A percentile compares a stretch with the other conserved stretches of the same genome.
Conservation (phyloP, 2,888 invertebrate genomes). For the Encarsia formosa region DNA sequence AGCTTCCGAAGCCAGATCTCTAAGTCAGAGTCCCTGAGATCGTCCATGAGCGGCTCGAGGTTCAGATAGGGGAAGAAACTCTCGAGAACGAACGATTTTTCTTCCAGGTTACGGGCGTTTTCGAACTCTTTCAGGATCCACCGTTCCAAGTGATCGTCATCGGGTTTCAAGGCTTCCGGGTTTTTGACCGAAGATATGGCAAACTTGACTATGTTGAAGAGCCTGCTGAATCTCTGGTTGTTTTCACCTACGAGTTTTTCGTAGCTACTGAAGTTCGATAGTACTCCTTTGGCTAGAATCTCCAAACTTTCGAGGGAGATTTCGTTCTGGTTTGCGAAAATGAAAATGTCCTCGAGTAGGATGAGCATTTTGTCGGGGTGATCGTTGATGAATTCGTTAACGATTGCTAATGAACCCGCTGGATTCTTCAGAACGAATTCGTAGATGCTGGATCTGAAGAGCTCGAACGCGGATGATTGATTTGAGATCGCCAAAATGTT, state of each 20-base stretch:
- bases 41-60: slow-evolving; percentile 16
- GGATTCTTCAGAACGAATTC: slow-evolving; percentile 36
- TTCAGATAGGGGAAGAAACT: slow-evolving; percentile 40
- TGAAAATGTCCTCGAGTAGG: slow-evolving; percentile 40
- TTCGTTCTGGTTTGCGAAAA: slow-evolving; percentile 36
- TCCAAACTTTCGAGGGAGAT: slow-evolving; percentile 27
- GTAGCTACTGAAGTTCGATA: slow-evolving; percentile 32
- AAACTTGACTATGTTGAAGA: slow-evolving; percentile 38
- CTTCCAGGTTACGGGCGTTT: slow-evolving; percentile 27
- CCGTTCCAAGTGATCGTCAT: not conserved
- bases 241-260: slow-evolving; percentile 29
- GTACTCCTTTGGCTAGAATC: slow-evolving; percentile 32
- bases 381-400: slow-evolving; percentile 30
- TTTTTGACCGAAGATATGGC: slow-evolving; percentile 34
- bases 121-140: slow-evolving; percentile 40
- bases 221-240: slow-evolving; percentile 32
- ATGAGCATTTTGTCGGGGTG: slow-evolving; percentile 36
- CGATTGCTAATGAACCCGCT: slow-evolving; percentile 31
- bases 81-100: slow-evolving; percentile 36
- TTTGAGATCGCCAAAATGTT: not conserved
- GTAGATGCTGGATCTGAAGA: slow-evolving; percentile 40
- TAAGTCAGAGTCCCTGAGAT: not conserved
- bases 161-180: slow-evolving; percentile 30
- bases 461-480: slow-evolving; percentile 35
- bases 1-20: not conserved